Evolutionary conservation across 2,797 vertebrate genomes (phyloP).

Genomic region (Rhinichthys osculus): DNA sequence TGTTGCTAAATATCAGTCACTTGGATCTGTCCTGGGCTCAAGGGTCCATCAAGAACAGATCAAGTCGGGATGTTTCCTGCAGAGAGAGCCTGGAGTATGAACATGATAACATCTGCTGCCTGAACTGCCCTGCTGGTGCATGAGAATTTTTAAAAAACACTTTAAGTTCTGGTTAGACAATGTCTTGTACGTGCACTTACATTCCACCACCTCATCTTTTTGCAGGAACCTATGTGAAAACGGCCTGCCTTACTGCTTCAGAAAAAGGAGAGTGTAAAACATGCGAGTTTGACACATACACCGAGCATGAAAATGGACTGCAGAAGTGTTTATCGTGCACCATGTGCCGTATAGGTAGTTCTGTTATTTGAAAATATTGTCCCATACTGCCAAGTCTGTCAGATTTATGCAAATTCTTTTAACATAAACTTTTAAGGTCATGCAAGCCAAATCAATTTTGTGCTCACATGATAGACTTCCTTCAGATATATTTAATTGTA

Average conservation of each 20-base stretch:
- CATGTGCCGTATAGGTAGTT: conserved; percentile 73
- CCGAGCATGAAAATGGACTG: conserved; percentile 64
- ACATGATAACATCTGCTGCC: conserved; percentile 70
- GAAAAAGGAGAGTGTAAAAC: conserved; percentile 63
- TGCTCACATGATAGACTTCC: neutral
- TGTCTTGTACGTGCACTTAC: neutral
- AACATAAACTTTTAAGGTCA: neutral
- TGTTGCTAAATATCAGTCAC: neutral
- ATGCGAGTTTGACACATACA: conserved; percentile 68
- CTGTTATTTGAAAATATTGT: neutral
- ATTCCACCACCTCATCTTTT: neutral
- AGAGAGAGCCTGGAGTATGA: conserved; percentile 42
- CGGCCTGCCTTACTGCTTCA: conserved; percentile 55
- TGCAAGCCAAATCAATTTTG: neutral
- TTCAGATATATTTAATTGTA: conserved; percentile 26
- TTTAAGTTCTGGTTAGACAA: conserved; percentile 1
- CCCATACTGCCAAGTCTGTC: neutral
- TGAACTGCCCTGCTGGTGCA: conserved; percentile 77
- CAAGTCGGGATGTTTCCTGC: conserved; percentile 57
- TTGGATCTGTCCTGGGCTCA: neutral
- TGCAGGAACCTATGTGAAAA: conserved; percentile 68
- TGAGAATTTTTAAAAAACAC: neutral
- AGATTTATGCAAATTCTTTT: neutral
- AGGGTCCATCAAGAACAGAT: conserved; percentile 24
- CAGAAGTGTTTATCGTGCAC: conserved; percentile 69